Conservation (phyloP, 2,888 invertebrate species). For the Octonoba sinensis region DNA sequence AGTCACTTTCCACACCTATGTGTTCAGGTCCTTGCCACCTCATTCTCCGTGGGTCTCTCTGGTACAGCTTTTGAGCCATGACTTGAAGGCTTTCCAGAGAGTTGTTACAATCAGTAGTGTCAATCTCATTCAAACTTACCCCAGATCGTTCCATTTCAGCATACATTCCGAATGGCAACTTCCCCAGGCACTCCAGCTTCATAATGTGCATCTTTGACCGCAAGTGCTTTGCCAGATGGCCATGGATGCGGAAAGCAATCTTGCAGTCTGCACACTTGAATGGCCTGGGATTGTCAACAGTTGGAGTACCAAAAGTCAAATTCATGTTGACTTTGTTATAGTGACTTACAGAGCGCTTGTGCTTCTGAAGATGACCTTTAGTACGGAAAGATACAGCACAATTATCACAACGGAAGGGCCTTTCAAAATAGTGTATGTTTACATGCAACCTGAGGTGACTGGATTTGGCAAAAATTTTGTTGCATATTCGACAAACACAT, state of each 20-base stretch:
- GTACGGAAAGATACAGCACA: conserved; percentile 92
- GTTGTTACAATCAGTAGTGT: conserved; percentile 95
- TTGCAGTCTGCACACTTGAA: conserved; percentile 97
- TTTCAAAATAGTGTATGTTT: conserved; percentile 95
- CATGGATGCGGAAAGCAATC: conserved; percentile 93
- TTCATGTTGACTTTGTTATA: conserved; percentile 90
- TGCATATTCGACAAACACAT: conserved; percentile 86
- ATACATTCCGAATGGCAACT: conserved; percentile 93
- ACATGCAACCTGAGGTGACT: conserved; percentile 91
- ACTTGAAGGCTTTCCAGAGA: conserved; percentile 88
- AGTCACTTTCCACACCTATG: conserved; percentile 27
- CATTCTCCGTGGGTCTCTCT: conserved; percentile 68
- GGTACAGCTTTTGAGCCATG: conserved; percentile 69
- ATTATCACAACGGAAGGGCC: conserved; percentile 90
- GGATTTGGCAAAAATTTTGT: conserved; percentile 91
- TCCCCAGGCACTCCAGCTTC: conserved; percentile 85
- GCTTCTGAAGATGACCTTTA: conserved; percentile 92
- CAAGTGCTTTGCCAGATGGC: conserved; percentile 96
- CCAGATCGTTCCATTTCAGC: conserved; percentile 93
- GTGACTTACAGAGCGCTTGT: conserved; percentile 91
- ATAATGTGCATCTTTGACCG: conserved; percentile 96
- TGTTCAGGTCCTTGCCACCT: conserved; percentile 66
- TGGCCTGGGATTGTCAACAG: conserved; percentile 90
- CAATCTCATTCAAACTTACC: conserved; percentile 91
- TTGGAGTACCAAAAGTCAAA: conserved; percentile 83